Evolutionary conservation across 2,797 vertebrate genomes (phyloP).

Genomic region (Clarias fuscus): DNA sequence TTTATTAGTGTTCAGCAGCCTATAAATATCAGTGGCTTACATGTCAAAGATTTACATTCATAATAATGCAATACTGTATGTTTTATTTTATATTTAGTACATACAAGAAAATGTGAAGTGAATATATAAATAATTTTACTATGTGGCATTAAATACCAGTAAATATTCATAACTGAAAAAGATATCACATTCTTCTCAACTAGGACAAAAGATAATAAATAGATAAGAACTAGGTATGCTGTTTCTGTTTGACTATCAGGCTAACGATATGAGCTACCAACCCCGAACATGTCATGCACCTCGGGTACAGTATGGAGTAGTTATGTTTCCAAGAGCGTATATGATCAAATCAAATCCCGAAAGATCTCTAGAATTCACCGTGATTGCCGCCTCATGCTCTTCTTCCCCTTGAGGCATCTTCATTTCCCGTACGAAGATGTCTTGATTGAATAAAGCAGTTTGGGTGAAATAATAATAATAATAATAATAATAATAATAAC

Average conservation of each 20-base stretch:
- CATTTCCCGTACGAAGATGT: not conserved
- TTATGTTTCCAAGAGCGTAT: not conserved
- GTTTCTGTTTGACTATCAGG: not conserved
- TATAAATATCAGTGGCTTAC: conserved; percentile 30
- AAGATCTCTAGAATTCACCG: not conserved
- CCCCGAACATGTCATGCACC: conserved; percentile 21
- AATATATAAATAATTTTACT: conserved; percentile 32
- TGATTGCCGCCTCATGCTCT: not conserved
- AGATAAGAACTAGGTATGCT: not conserved
- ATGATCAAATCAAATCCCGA: not conserved
- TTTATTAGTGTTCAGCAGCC: conserved; percentile 30
- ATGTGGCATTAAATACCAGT: not conserved
- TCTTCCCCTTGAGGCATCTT: not conserved
- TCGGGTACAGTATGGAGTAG: conserved; percentile 6
- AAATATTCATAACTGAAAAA: conserved; percentile 14
- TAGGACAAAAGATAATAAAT: conserved; percentile 33
- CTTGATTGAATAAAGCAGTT: conserved; percentile 13
- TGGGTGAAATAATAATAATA: not conserved
- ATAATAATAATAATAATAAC: not conserved
- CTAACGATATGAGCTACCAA: not conserved
- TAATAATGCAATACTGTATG: not conserved
- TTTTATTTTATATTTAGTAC: conserved; percentile 11
- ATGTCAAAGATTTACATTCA: conserved; percentile 28
- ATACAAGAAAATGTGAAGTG: conserved; percentile 15
- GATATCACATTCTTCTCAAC: conserved; percentile 28